These are phyloP conservation scores for Pterobdella sp. DNA, from an alignment of 2,888 invertebrate species.

Conservation along the genomic window DNA sequence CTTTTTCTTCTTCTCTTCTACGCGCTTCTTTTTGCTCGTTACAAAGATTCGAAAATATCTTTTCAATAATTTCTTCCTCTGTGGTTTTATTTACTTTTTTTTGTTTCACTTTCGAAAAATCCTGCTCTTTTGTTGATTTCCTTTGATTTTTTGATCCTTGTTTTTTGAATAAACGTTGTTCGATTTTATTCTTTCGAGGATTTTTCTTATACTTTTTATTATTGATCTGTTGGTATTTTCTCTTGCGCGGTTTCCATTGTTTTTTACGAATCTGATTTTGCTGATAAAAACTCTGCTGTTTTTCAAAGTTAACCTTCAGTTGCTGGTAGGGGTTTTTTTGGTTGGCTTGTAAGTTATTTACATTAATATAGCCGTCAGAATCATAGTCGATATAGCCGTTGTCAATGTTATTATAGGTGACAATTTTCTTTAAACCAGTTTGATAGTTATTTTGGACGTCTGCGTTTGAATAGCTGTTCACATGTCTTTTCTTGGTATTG, in stretches of 20 bases:
- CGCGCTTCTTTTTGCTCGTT: neutral
- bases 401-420: neutral
- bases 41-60: neutral
- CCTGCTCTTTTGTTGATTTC: neutral
- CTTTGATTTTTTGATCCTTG: neutral
- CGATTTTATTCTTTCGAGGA: neutral
- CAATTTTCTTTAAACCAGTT: neutral
- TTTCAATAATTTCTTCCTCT: neutral
- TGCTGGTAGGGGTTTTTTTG: too few relatives aligned
- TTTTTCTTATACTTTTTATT: neutral
- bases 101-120: neutral
- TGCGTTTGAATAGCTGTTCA: neutral
- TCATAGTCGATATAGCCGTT: neutral
- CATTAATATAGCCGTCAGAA: neutral
- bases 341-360: too few relatives aligned
- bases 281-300: neutral
- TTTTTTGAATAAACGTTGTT: neutral
- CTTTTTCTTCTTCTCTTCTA: neutral
- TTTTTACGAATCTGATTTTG: too few relatives aligned
- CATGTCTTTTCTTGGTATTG: slow-evolving; percentile 9
- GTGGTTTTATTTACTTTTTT: neutral
- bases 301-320: too few relatives aligned
- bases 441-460: neutral
- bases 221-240: neutral
- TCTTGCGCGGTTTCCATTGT: too few relatives aligned